Percentiles rank a stretch among this genome's conserved stretches.
Conservation (phyloP, 2,888 invertebrate species). For the Meganola albula region DNA sequence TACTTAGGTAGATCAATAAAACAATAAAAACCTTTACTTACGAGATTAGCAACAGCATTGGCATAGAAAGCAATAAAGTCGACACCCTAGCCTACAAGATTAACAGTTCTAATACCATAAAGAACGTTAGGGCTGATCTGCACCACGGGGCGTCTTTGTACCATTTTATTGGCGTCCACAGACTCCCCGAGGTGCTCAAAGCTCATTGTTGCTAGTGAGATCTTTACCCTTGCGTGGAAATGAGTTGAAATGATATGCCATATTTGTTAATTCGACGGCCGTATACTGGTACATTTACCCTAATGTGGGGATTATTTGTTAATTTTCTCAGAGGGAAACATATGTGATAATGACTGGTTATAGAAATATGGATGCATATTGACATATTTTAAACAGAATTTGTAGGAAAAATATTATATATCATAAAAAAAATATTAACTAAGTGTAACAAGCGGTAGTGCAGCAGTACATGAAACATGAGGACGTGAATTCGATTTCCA, state of each 20-base stretch:
- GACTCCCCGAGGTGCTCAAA: constrained; percentile 44
- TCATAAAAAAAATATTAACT: too few species aligned
- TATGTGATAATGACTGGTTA: constrained; percentile 29
- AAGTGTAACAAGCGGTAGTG: too few species aligned
- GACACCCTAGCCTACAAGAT: constrained; percentile 51
- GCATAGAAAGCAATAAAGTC: constrained; percentile 54
- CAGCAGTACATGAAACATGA: too few species aligned
- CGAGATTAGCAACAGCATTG: constrained; percentile 26
- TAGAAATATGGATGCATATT: too few species aligned
- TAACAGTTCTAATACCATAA: constrained; percentile 56
- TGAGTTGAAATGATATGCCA: constrained; percentile 41
- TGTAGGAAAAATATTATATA: too few species aligned
- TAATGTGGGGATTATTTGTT: constrained; percentile 35
- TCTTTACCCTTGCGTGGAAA: constrained; percentile 31
- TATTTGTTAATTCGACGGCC: constrained; percentile 42
- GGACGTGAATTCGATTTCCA: too few species aligned
- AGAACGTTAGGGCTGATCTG: constrained; percentile 32
- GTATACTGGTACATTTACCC: not conserved
- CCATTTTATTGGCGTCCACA: constrained; percentile 61
- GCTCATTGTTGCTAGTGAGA: constrained; percentile 34
- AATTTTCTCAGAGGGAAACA: constrained; percentile 34
- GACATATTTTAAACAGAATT: too few species aligned
- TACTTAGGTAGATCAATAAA: constrained; percentile 9
- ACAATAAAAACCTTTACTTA: constrained; percentile 15
- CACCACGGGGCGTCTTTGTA: constrained; percentile 47